Conservation (phyloP, 2,797 vertebrate species). For the Tarsius wallacei region DNA sequence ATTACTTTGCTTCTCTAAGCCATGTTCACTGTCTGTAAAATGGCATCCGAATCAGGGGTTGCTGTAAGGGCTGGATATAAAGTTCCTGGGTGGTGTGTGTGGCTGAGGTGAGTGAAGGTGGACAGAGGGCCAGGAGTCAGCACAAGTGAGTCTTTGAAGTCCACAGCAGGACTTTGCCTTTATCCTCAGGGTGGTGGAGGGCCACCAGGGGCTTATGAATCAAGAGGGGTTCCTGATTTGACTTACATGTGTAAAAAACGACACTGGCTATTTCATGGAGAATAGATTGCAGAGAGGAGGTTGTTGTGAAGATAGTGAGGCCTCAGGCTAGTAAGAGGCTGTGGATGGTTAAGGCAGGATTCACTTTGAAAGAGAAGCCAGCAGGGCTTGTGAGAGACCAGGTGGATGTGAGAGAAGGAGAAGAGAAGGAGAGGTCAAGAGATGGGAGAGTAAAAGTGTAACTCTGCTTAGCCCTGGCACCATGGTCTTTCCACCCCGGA, state of each 20-base stretch:
- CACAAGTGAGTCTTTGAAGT: fast-evolving
- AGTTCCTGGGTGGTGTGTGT: background rate
- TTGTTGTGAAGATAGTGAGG: fast-evolving
- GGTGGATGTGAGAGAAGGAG: background rate
- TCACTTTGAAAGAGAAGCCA: background rate
- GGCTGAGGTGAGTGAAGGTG: background rate
- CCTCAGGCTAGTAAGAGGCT: background rate
- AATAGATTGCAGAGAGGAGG: background rate
- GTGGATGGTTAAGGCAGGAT: background rate
- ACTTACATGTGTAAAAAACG: background rate
- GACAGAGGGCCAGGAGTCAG: background rate
- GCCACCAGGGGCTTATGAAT: background rate
- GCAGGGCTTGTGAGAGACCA: background rate
- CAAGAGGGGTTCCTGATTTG: background rate
- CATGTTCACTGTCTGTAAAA: background rate
- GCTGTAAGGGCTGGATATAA: background rate
- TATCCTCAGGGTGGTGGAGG: background rate
- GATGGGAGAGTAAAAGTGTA: background rate
- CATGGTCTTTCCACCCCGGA: background rate
- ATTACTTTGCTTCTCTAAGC: background rate
- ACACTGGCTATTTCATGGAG: background rate
- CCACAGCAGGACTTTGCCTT: fast-evolving
- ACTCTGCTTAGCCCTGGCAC: too few species aligned
- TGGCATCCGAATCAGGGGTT: background rate
- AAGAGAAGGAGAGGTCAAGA: background rate